Base-by-base conservation (phyloP, 2,113 vertebrate genomes). In the Lophochroa leadbeateri region DNA sequence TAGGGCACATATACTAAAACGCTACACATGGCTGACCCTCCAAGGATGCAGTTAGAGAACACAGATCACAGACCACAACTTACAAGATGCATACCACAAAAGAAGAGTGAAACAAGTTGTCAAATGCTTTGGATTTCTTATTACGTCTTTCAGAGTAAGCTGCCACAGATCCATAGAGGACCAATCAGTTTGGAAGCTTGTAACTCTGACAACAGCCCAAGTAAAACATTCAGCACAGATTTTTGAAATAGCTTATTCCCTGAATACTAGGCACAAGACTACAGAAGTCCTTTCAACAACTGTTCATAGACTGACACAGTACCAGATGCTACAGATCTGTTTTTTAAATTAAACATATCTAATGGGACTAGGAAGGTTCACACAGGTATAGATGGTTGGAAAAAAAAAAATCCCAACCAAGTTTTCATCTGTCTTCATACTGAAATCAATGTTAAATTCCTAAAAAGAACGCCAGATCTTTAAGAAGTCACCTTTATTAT, bases 191-290 rank as follows among this genome's bases (percentile, higher is more conserved):
- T 68, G 58, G 83, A 88, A 92, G 64, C 37, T 33, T 84, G 0
- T 15, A 94, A 49, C 60, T 70, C 55, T 75, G 39, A 83, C 72
- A 94, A 69, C 13, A 72, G 90, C 33, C 43, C 75, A 80, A 93
- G 63, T 52, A 96, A 85, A 96, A 79, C 58, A 88, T 5, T 13
- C 49, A 90, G 68, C 44, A 78, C 39, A 70, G 31, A 70, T 49
- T 94, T 68, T 78, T 83, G 86, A 91, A 94, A 90, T 60, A 94
- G 50, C 33, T 91, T 94, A 88, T 84, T 95, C 72, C 91, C 94
- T 81, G 43, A 88, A 78, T 27, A 78, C 43, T 24, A 81, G 28
- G 35, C 68, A 81, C 11, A 13, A 83, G 76, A 81, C 52, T 64
- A 82, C 55, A 69, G 25, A 75, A 91, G 63, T 58, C 60, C 53